Evolutionary conservation across 1,140 invertebrate genomes (phyloP), one percentile per base, ranked within the genome.

Genomic region (Pantala flavescens): DNA sequence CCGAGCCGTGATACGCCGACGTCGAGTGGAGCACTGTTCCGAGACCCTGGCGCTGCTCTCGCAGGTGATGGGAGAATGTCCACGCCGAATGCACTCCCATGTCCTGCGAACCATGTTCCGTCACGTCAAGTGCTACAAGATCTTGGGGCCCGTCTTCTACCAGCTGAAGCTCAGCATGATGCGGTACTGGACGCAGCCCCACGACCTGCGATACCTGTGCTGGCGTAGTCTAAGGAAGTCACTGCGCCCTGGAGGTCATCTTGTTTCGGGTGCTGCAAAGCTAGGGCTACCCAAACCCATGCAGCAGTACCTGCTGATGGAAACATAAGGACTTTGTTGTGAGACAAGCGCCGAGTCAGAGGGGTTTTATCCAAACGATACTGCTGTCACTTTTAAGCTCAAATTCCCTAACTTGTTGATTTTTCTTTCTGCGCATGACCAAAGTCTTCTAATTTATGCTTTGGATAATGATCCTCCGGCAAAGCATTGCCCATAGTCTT

Each of bases 31-130:
- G 24, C 75, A 77, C 43, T 79, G 78, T 70, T 70, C 24, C 12
- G 43, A 75, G 16, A 80, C 79, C 11, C 28, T 79, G 12, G 63
- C 71, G 12, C 71, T 80, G 70, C 63, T 80, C 24, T 63, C 74
- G 0, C 76, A 79, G 55, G 78, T 78, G 5, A 81, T 81, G 80
- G 80, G 79, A 12, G 79, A 79, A 55, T 42, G 77, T 23, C 80
- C 80, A 10, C 71, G 63, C 12, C 73, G 77, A 2, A 81, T 81
- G 80, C 79, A 79, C 70, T 70, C 77, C 7, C 80, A 80, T 43
- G 80, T 81, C 16, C 75, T 81, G 74, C 76, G 79, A 19, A 80
- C 78, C 19, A 81, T 81, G 80, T 78, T 81, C 63, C 76, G 78
- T 3, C 80, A 81, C 74, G 79, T 77, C 11, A 76, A 78, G 23